Evolutionary conservation across 2,888 invertebrate species (phyloP).

Genomic region (Callosobruchus maculatus): DNA sequence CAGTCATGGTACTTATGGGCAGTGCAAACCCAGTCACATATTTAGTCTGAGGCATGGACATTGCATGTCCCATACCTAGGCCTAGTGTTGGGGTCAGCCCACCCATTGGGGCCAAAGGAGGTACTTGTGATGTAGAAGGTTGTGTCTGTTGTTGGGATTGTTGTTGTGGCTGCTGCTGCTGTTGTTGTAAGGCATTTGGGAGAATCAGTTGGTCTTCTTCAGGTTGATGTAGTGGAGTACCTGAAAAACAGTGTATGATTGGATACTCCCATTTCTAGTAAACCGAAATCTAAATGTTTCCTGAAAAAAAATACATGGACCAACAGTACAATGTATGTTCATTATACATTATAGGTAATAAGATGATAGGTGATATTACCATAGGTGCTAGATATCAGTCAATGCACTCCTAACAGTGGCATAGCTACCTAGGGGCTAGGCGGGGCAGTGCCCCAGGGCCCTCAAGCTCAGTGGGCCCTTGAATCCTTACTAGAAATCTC

Average conservation of each 20-base stretch:
- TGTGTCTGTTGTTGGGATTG: constrained; percentile 37
- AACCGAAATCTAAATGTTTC: too few relatives aligned
- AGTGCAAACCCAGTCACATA: constrained; percentile 75
- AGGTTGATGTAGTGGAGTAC: constrained; percentile 84
- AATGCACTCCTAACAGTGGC: too few relatives aligned
- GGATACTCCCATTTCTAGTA: too few relatives aligned
- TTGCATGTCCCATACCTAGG: constrained; percentile 60
- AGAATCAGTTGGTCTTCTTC: constrained; percentile 89
- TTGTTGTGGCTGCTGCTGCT: constrained; percentile 52
- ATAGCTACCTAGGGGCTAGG: too few relatives aligned
- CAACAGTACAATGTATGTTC: too few relatives aligned
- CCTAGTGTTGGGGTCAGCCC: constrained; percentile 58
- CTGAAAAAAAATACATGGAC: too few relatives aligned
- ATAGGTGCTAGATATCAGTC: too few relatives aligned
- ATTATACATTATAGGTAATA: too few relatives aligned
- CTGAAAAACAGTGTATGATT: constrained; percentile 23
- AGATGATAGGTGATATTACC: too few relatives aligned
- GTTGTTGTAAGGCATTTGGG: constrained; percentile 78
- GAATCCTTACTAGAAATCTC: too few relatives aligned
- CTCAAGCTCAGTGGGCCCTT: too few relatives aligned
- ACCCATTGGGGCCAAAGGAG: constrained; percentile 57
- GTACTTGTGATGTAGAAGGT: constrained; percentile 50
- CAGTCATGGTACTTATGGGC: constrained; percentile 75
- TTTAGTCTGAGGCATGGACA: constrained; percentile 66
- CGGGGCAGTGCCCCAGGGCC: too few relatives aligned